These are phyloP conservation scores for Misgurnus mizolepis DNA, from an alignment of 2,113 vertebrate genomes.

Conservation along the genomic window DNA sequence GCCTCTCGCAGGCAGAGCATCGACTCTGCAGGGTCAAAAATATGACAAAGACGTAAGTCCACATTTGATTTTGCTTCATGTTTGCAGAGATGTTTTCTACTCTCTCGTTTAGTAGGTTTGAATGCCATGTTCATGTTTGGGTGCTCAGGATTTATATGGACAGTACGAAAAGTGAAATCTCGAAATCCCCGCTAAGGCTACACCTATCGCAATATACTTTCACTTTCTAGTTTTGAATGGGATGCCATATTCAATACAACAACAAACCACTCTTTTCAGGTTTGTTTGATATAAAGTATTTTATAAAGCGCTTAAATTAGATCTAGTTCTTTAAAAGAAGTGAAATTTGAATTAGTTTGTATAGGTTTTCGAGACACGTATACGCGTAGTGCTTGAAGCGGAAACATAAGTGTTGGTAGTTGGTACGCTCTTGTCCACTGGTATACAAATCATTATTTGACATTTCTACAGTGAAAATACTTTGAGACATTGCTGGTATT, in stretches of 20 bases:
- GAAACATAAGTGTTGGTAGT: too few species aligned
- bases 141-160: slow-evolving; percentile 15
- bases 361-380: background rate
- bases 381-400: too few species aligned
- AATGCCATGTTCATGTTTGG: slow-evolving; percentile 12
- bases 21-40: slow-evolving; percentile 23
- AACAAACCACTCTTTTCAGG: too few species aligned
- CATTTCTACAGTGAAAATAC: too few species aligned
- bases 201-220: background rate
- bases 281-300: too few species aligned
- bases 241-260: too few species aligned
- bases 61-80: slow-evolving; percentile 19
- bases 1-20: slow-evolving; percentile 32
- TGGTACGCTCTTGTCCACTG: too few species aligned
- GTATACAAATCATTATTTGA: too few species aligned
- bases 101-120: background rate
- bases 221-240: slow-evolving; percentile 6
- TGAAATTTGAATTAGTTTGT: too few species aligned
- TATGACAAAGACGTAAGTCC: slow-evolving; percentile 23
- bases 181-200: background rate
- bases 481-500: too few species aligned
- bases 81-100: background rate
- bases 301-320: too few species aligned
- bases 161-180: slow-evolving; percentile 44
- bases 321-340: too few species aligned